Conservation (phyloP, 2,113 vertebrate genomes). For the Zosterops borbonicus region DNA sequence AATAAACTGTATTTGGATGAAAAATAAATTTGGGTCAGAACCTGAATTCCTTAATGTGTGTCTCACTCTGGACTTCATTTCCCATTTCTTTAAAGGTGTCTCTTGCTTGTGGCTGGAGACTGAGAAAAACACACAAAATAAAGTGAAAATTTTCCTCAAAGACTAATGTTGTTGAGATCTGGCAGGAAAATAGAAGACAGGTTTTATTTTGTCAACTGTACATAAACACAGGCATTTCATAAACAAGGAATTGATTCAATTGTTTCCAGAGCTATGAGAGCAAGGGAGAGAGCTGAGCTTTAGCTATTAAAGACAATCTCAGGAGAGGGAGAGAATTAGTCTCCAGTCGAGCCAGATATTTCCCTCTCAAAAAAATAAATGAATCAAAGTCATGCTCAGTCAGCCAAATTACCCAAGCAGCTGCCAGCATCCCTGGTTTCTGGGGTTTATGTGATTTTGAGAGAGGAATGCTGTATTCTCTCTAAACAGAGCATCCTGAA, state of each 20-base stretch:
- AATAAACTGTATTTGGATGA: neutral
- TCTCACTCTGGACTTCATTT: neutral
- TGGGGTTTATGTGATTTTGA: conserved; percentile 6
- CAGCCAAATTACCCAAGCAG: conserved; percentile 65
- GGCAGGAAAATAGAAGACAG: conserved; percentile 25
- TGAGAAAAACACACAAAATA: neutral
- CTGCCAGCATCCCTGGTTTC: conserved; percentile 43
- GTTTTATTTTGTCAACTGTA: conserved; percentile 45
- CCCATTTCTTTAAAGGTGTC: neutral
- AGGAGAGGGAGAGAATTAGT: conserved; percentile 53
- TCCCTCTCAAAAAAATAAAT: conserved; percentile 62
- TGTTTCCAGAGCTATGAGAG: conserved; percentile 41
- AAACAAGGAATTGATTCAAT: conserved; percentile 52
- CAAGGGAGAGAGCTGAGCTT: neutral
- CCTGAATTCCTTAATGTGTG: neutral
- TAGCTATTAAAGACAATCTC: conserved; percentile 49
- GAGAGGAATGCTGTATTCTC: neutral
- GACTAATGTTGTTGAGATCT: neutral
- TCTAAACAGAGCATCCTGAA: neutral
- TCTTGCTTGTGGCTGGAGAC: neutral
- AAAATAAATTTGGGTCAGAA: conserved; percentile 19
- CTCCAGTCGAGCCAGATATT: conserved; percentile 64
- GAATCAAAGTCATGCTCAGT: conserved; percentile 63
- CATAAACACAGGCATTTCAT: conserved; percentile 36
- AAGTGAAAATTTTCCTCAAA: conserved; percentile 25